Percentiles rank a stretch among this genome's conserved stretches.
phyloP scores from a whole-genome alignment of 2,888 invertebrate genomes.

The Tipula vernalis region DNA sequence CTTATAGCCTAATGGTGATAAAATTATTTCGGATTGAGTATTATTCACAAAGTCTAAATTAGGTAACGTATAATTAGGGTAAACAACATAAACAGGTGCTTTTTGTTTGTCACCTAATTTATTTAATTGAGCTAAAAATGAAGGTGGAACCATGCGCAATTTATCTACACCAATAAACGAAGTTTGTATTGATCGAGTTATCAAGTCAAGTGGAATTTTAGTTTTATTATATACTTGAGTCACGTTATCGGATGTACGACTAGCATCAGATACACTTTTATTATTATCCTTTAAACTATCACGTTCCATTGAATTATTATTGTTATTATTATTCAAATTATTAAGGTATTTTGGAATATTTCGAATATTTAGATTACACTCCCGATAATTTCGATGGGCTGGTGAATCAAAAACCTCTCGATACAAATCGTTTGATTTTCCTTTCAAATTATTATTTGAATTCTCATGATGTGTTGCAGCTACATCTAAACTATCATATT shows the following conservation, averaged over 20 bases:
- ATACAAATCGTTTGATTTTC: slow-evolving; percentile 19
- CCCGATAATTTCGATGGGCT: slow-evolving; percentile 16
- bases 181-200: slow-evolving; percentile 66
- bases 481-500: slow-evolving; percentile 26
- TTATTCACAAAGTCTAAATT: slow-evolving; percentile 65
- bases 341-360: slow-evolving; percentile 33
- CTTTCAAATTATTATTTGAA: slow-evolving; percentile 27
- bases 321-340: slow-evolving; percentile 30
- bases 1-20: slow-evolving; percentile 42
- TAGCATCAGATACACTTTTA: slow-evolving; percentile 26
- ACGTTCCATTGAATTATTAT: slow-evolving; percentile 35
- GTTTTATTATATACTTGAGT: slow-evolving; percentile 28
- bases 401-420: slow-evolving; percentile 21
- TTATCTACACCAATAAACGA: slow-evolving; percentile 38
- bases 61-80: slow-evolving; percentile 82
- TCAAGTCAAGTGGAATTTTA: slow-evolving; percentile 42
- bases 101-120: slow-evolving; percentile 47
- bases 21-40: slow-evolving; percentile 48
- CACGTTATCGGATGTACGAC: slow-evolving; percentile 30
- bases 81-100: slow-evolving; percentile 77
- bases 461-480: slow-evolving; percentile 18
- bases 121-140: slow-evolving; percentile 52
- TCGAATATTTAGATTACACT: slow-evolving; percentile 24
- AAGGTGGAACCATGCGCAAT: slow-evolving; percentile 52
- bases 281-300: slow-evolving; percentile 25